Evolutionary conservation across 2,888 invertebrate genomes (phyloP).

Genomic region (Sminthurides aquaticus): DNA sequence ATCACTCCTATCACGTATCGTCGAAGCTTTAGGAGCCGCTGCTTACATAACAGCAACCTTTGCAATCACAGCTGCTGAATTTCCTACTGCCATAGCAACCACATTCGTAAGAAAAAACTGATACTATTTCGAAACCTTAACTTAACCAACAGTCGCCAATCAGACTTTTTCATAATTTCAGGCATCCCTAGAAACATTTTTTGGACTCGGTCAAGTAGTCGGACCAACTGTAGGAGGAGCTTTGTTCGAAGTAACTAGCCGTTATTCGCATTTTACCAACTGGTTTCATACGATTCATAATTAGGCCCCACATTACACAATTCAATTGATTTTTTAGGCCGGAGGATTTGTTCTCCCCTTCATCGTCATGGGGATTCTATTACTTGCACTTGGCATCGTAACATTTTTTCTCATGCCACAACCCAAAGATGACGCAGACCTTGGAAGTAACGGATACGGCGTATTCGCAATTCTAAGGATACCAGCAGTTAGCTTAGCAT

Average conservation of each 20-base stretch:
- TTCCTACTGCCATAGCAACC: constrained; percentile 66
- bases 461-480: background rate
- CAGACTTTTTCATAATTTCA: background rate
- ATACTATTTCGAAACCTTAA: too few relatives aligned
- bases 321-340: constrained; percentile 29
- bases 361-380: constrained; percentile 48
- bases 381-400: constrained; percentile 48
- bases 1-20: constrained; percentile 69
- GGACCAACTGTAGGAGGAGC: constrained; percentile 85
- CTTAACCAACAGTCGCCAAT: too few relatives aligned
- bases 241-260: constrained; percentile 56
- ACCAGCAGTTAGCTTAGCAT: constrained; percentile 46
- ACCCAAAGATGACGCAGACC: background rate
- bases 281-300: background rate
- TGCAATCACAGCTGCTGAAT: constrained; percentile 78
- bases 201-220: constrained; percentile 47
- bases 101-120: constrained; percentile 19
- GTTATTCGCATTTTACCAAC: background rate
- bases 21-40: constrained; percentile 81
- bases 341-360: constrained; percentile 52
- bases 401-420: constrained; percentile 18
- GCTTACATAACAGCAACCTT: constrained; percentile 79
- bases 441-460: constrained; percentile 44
- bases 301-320: background rate
- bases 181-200: constrained; percentile 17